Evolutionary conservation across 1,140 invertebrate species (phyloP), one percentile per base, ranked within the genome.

Genomic region (Nasonia giraulti): DNA sequence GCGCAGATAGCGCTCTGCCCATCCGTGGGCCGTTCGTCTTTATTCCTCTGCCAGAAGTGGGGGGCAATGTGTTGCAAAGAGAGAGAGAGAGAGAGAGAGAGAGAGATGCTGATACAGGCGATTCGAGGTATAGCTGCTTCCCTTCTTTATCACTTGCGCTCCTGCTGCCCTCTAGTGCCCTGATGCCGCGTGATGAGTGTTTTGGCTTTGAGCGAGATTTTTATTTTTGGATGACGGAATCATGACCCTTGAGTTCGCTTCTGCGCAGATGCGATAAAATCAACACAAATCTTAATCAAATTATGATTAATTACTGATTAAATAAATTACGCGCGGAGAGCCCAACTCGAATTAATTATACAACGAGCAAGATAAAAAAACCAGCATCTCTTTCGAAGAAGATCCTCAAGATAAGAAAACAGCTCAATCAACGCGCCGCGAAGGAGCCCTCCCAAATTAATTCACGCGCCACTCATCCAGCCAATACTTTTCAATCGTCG

Each of bases 1-100:
- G 90, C 89, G 92, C 91, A 91, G 92, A 92, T 92, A 92, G 90
- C 91, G 91, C 5, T 17, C 37, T n/a, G 91, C 90, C 91, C 91
- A 90, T 92, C 92, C 92, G 92, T 92, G 55, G 91, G 90, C 92
- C 91, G 91, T 92, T 93, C 91, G 92, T 92, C 92, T 92, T 92
- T 92, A 92, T 92, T 91, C 91, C 91, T 92, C 90, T 90, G 89
- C 89, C 88, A 23, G 74, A 73, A 37, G 75, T 77, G 73, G 23
- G 33, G 62, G 74, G 55, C 14, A 69, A 83, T 73, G 40, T 37
- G 73, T 77, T 44, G 73, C 37, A 31, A 23, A 44, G n/a, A 37
- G 69, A 66, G 40, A 77, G 37, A 82, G 79, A 86, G 74, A 84
- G 62, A 68, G 75, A 81, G 71, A 76, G 50, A 83, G 74, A 77